Percentiles rank a stretch among this genome's conserved stretches.
Conservation (phyloP, 1,140 invertebrate species). For the Aphelenchoides avenae region DNA sequence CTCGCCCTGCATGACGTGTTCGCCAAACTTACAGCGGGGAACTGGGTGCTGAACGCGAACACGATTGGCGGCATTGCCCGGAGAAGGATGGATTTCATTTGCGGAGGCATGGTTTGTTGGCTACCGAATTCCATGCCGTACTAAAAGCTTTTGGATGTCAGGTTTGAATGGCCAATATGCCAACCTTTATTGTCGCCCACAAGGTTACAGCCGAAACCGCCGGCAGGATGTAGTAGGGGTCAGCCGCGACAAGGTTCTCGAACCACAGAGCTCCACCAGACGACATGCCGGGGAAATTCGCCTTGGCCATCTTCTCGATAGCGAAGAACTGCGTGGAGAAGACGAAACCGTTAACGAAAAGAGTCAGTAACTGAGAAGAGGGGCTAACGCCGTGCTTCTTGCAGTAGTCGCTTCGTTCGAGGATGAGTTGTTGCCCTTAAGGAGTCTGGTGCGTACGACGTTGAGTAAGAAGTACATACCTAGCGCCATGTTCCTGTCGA, state of each 20-base stretch:
- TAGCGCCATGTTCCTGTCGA: slow-evolving; percentile 49
- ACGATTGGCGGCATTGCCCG: no score
- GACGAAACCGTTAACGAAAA: slow-evolving; percentile 46
- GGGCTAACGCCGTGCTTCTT: slow-evolving; percentile 43
- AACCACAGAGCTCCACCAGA: slow-evolving; percentile 84
- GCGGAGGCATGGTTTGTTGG: no score
- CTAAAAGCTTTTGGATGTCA: slow-evolving; percentile 11
- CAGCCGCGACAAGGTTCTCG: slow-evolving; percentile 78
- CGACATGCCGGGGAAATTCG: slow-evolving; percentile 32
- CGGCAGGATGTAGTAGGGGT: slow-evolving; percentile 84
- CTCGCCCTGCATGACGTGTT: no score
- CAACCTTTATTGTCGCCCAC: slow-evolving; percentile 72
- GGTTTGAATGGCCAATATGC: no score
- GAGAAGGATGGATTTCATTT: no score
- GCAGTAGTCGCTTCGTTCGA: slow-evolving; percentile 55
- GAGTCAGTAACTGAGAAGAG: slow-evolving; percentile 44
- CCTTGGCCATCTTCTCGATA: slow-evolving; percentile 43
- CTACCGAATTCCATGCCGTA: slow-evolving; percentile 48
- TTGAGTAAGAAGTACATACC: slow-evolving; percentile 34
- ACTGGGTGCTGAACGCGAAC: no score
- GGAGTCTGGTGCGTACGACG: no score
- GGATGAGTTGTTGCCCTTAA: slow-evolving; percentile 52
- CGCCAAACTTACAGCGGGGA: no score
- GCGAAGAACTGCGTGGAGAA: slow-evolving; percentile 58
- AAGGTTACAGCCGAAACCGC: slow-evolving; percentile 76